Percentiles rank a stretch among this genome's conserved stretches.
Evolutionary conservation across 2,113 vertebrate species (phyloP).

Genomic region (Sorex fumeus): DNA sequence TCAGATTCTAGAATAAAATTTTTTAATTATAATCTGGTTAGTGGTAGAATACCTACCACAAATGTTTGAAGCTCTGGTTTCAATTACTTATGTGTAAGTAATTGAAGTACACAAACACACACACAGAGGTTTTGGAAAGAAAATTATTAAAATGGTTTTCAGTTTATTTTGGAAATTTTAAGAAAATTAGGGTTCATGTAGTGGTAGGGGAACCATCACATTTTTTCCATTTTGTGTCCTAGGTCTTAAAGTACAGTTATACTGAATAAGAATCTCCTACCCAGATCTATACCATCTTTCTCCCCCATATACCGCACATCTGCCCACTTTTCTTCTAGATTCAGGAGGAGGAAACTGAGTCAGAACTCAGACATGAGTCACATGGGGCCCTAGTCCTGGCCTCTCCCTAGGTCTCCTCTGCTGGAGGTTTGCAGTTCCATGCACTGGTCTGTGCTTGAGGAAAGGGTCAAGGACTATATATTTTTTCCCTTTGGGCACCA

Average conservation of each 20-base stretch:
- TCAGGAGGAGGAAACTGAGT: not conserved
- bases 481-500: too few species aligned
- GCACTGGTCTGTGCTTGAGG: not conserved
- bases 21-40: too few species aligned
- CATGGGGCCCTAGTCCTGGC: not conserved
- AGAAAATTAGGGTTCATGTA: not conserved
- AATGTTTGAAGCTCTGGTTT: too few species aligned
- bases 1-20: not conserved
- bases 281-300: not conserved
- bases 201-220: not conserved
- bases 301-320: not conserved
- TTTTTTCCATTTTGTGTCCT: not conserved
- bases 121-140: too few species aligned
- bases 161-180: constrained; percentile 15
- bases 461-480: too few species aligned
- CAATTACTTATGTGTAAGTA: too few species aligned
- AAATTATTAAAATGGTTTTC: too few species aligned
- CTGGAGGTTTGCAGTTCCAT: not conserved
- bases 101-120: too few species aligned
- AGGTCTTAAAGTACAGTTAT: not conserved
- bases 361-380: not conserved
- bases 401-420: not conserved
- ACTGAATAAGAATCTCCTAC: not conserved
- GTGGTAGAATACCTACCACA: too few species aligned
- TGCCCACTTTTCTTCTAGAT: not conserved